A percentile compares a stretch with the other conserved stretches of the same genome.
These are phyloP conservation scores for Thaleichthys pacificus DNA, from an alignment of 2,797 vertebrate genomes.

Conservation along the genomic window DNA sequence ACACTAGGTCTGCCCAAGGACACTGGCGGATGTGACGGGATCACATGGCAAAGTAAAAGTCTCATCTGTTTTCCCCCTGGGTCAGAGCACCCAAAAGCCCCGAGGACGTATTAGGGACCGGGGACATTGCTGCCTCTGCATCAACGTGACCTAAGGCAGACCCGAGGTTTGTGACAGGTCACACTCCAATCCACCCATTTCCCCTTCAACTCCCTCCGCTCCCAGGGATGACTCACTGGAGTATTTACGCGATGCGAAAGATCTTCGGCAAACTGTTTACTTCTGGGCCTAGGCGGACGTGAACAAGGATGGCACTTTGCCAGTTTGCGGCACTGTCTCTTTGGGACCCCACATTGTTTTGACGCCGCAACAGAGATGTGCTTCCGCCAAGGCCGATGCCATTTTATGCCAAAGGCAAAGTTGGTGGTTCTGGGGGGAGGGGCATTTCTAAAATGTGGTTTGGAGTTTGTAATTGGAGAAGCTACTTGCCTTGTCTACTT, in stretches of 20 bases:
- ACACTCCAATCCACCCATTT: slow-evolving; percentile 20
- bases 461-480: slow-evolving; percentile 19
- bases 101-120: neutral
- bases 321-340: slow-evolving; percentile 30
- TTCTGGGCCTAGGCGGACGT: slow-evolving; percentile 35
- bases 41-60: neutral
- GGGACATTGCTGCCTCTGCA: slow-evolving; percentile 10
- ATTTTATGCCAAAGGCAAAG: slow-evolving; percentile 24
- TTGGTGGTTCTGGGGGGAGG: slow-evolving; percentile 11
- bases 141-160: slow-evolving; percentile 16
- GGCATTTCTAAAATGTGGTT: neutral
- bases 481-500: too few species aligned
- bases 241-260: slow-evolving; percentile 35
- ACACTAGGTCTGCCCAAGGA: neutral
- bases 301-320: slow-evolving; percentile 38
- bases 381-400: slow-evolving; percentile 19
- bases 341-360: slow-evolving; percentile 22
- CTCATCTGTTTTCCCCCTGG: slow-evolving; percentile 24
- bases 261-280: slow-evolving; percentile 34
- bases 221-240: slow-evolving; percentile 30
- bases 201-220: slow-evolving; percentile 19
- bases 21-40: too few species aligned
- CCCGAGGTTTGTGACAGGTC: slow-evolving; percentile 26
- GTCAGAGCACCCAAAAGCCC: slow-evolving; percentile 6
- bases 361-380: slow-evolving; percentile 23